These are phyloP conservation scores for Macrotrachela quadricornifera DNA, from an alignment of 1,140 invertebrate genomes.

Conservation along the genomic window DNA sequence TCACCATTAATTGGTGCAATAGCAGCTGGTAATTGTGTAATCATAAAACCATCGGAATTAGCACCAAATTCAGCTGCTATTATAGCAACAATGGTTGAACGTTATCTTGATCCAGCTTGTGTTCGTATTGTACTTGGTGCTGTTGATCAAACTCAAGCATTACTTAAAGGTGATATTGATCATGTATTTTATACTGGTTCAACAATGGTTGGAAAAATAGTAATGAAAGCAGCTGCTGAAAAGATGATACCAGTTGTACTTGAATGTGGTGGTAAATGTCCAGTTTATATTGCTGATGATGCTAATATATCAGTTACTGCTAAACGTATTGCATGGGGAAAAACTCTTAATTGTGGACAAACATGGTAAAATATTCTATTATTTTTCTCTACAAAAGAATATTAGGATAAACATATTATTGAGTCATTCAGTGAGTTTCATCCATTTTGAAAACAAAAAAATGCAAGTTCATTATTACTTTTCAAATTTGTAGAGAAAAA, in stretches of 20 bases:
- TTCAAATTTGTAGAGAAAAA: too few relatives aligned
- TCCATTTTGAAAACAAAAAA: too few relatives aligned
- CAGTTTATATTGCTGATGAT: slow-evolving; percentile 16
- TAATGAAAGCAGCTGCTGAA: slow-evolving; percentile 68
- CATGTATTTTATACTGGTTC: slow-evolving; percentile 95
- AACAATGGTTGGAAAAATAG: slow-evolving; percentile 56
- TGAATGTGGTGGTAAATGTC: slow-evolving; percentile 73
- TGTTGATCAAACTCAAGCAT: slow-evolving; percentile 48
- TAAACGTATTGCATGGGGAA: slow-evolving; percentile 74
- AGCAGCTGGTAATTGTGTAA: slow-evolving; percentile 73
- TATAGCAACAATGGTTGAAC: slow-evolving; percentile 38
- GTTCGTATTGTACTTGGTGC: slow-evolving; percentile 1
- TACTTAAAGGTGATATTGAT: slow-evolving; percentile 74
- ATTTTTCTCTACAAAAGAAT: too few relatives aligned
- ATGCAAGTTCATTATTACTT: too few relatives aligned
- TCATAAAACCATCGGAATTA: slow-evolving; percentile 88
- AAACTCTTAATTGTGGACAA: slow-evolving; percentile 75
- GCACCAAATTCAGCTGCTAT: slow-evolving; percentile 39
- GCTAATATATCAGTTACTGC: slow-evolving; percentile 26
- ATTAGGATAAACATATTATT: too few relatives aligned
- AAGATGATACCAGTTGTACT: slow-evolving; percentile 77
- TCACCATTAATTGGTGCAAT: slow-evolving; percentile 59
- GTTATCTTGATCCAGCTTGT: slow-evolving; percentile 53
- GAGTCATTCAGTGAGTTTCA: too few relatives aligned
- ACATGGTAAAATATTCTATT: too few relatives aligned